These are phyloP conservation scores for Eleginops maclovinus DNA, from an alignment of 2,113 vertebrate genomes.

Conservation along the genomic window DNA sequence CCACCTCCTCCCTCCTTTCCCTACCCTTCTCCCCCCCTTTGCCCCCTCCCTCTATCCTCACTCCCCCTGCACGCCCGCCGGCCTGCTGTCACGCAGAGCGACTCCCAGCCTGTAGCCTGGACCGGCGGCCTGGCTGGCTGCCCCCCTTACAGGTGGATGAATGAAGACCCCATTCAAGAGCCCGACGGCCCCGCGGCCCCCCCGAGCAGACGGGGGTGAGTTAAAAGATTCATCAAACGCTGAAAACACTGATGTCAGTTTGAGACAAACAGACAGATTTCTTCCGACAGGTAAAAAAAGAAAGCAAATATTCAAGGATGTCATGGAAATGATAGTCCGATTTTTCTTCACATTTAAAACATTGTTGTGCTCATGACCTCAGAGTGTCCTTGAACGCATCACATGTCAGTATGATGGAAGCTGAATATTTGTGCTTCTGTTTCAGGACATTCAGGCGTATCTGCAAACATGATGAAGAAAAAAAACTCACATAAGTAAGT, in stretches of 20 bases:
- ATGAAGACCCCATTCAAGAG: conserved; percentile 99
- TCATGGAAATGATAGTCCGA: not conserved
- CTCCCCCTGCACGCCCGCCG: accelerated
- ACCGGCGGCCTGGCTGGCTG: conserved; percentile 86
- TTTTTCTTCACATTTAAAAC: not conserved
- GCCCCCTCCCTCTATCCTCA: not conserved
- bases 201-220: conserved; percentile 92
- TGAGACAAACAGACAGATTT: too few relatives aligned
- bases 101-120: conserved; percentile 80
- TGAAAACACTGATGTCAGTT: too few relatives aligned
- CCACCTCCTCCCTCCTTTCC: conserved; percentile 59
- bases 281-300: too few relatives aligned
- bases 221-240: not conserved
- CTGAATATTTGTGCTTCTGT: conserved; percentile 42
- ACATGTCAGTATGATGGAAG: not conserved
- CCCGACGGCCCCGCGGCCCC: conserved; percentile 90
- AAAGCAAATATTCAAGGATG: too few relatives aligned
- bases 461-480: conserved; percentile 97
- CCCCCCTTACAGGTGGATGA: conserved; percentile 91
- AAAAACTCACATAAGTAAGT: conserved; percentile 95
- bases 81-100: conserved; percentile 35
- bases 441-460: conserved; percentile 93
- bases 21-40: conserved; percentile 34
- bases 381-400: not conserved
- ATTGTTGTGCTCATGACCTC: not conserved